Evolutionary conservation across 2,113 vertebrate species (phyloP).

Genomic region (Alectura lathami): DNA sequence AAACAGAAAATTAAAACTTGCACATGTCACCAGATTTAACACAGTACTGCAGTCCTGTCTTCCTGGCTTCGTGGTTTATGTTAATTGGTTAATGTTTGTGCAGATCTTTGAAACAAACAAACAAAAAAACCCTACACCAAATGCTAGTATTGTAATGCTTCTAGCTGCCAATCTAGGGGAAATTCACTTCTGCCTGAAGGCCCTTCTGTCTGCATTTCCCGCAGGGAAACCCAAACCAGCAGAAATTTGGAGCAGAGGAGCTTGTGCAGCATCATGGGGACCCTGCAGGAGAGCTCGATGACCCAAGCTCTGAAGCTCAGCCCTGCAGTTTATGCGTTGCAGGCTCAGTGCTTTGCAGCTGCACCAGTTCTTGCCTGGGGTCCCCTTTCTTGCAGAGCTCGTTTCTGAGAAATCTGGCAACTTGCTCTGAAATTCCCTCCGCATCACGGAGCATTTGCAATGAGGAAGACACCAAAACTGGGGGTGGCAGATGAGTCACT

Average conservation of each 20-base stretch:
- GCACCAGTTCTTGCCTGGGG: neutral
- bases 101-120: neutral
- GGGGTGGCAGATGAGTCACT: neutral
- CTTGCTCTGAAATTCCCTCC: neutral
- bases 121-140: neutral
- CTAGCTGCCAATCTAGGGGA: neutral
- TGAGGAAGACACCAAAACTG: accelerated
- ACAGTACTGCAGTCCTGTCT: neutral
- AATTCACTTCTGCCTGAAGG: neutral
- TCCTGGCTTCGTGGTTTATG: neutral
- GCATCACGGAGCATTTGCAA: accelerated
- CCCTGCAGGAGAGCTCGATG: neutral
- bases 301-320: neutral
- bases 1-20: neutral
- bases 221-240: neutral
- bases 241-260: neutral
- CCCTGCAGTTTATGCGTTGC: neutral
- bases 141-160: neutral
- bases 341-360: neutral
- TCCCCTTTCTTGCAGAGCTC: neutral
- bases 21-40: neutral
- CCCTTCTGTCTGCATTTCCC: neutral
- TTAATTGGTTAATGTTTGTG: neutral
- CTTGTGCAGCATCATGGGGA: neutral
- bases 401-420: neutral